phyloP scores from a whole-genome alignment of 2,113 vertebrate species.

The Physeter macrocephalus region DNA sequence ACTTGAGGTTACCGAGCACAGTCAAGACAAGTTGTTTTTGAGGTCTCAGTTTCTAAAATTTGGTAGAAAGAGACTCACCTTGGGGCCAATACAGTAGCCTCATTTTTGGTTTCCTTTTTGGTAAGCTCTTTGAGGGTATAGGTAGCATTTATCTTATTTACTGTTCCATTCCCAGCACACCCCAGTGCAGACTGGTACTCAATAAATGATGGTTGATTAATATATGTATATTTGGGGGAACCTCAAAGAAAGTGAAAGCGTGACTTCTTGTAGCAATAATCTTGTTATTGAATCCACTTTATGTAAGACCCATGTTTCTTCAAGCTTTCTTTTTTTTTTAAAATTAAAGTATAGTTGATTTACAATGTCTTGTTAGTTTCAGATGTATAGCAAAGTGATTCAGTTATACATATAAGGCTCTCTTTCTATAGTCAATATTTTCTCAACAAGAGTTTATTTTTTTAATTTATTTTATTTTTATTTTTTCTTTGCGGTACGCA shows the following conservation, averaged over 20 bases:
- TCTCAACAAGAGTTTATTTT: background rate
- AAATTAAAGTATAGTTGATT: background rate
- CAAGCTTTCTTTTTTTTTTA: background rate
- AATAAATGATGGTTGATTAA: background rate
- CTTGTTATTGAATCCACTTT: background rate
- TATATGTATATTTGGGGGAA: background rate
- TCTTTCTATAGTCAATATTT: background rate
- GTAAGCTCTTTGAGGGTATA: background rate
- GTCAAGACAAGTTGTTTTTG: too few species aligned
- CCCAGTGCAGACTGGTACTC: accelerated
- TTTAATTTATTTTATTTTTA: too few species aligned
- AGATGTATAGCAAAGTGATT: background rate
- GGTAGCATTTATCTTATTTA: accelerated
- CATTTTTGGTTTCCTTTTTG: background rate
- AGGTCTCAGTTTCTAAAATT: background rate
- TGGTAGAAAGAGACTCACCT: background rate
- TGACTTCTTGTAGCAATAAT: background rate
- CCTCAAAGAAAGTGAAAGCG: accelerated
- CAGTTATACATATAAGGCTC: background rate
- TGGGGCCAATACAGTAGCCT: background rate
- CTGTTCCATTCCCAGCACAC: accelerated
- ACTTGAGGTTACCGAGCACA: background rate
- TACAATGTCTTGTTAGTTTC: background rate
- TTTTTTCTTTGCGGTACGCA: too few species aligned
- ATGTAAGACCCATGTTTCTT: background rate